A percentile compares a stretch with the other conserved stretches of the same genome.
Evolutionary conservation across 2,888 invertebrate species (phyloP).

Genomic region (Harpagoxenus sublaevis): DNA sequence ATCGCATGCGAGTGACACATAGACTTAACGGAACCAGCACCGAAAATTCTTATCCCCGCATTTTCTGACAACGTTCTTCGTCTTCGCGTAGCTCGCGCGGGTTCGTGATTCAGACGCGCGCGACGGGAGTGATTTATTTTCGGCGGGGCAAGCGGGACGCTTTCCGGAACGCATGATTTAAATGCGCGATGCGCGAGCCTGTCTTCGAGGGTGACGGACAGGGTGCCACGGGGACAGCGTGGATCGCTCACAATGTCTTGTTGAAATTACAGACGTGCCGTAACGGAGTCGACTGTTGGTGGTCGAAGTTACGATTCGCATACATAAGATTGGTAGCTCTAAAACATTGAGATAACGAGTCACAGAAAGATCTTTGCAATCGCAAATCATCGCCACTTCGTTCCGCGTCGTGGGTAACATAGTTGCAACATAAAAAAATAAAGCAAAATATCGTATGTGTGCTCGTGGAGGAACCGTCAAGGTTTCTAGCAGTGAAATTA

Average conservation of each 20-base stretch:
- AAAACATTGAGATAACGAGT: constrained; percentile 56
- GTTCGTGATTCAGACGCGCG: constrained; percentile 33
- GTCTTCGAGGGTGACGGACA: constrained; percentile 54
- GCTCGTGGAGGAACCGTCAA: not conserved
- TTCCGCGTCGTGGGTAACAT: constrained; percentile 13
- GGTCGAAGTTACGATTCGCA: constrained; percentile 17
- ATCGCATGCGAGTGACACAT: constrained; percentile 46
- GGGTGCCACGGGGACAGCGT: constrained; percentile 45
- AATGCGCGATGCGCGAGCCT: constrained; percentile 50
- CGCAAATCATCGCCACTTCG: constrained; percentile 32
- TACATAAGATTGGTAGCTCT: constrained; percentile 9
- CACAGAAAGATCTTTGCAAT: constrained; percentile 15
- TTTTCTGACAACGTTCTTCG: constrained; percentile 10
- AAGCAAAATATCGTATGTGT: not conserved
- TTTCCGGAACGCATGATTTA: constrained; percentile 57
- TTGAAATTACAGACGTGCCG: constrained; percentile 62
- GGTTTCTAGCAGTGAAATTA: not conserved
- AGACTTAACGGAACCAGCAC: constrained; percentile 34
- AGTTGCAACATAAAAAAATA: constrained; percentile 7
- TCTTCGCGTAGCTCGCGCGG: not conserved
- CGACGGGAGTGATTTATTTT: constrained; percentile 42
- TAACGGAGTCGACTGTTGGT: constrained; percentile 32
- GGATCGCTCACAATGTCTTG: constrained; percentile 56
- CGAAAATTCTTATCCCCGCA: not conserved
- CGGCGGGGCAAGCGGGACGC: constrained; percentile 19